Conservation (phyloP, 2,113 vertebrate genomes). For the Crotophaga sulcirostris region DNA sequence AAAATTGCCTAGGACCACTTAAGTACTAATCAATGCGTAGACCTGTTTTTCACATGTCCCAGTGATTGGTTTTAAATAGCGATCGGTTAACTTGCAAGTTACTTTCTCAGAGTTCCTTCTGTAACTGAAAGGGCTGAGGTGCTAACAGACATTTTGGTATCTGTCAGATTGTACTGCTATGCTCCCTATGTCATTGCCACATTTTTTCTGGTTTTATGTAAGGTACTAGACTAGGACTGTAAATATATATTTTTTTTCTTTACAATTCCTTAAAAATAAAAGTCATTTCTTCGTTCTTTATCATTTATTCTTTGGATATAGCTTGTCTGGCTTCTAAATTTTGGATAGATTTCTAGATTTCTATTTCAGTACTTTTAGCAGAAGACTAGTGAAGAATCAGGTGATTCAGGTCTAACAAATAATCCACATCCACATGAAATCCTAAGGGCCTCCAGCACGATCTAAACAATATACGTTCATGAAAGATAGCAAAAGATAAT, state of each 20-base stretch:
- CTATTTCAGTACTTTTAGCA: not conserved
- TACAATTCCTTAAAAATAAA: not conserved
- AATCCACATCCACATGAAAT: not conserved
- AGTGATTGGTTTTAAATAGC: not conserved
- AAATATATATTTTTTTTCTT: not conserved
- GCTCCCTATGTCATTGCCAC: not conserved
- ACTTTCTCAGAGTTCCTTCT: not conserved
- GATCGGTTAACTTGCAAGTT: not conserved
- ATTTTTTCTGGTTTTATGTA: not conserved
- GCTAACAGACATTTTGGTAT: not conserved
- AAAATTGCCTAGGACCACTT: not conserved
- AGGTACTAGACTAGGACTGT: not conserved
- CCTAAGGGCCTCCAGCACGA: not conserved
- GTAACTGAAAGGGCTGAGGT: not conserved
- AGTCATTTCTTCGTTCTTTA: not conserved
- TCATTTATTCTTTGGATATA: not conserved
- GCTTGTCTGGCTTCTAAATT: not conserved
- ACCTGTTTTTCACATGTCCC: not conserved
- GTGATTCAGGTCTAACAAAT: not conserved
- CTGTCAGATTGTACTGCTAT: not conserved
- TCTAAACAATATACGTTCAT: not conserved
- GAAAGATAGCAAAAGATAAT: not conserved
- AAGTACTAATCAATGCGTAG: not conserved
- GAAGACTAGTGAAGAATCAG: not conserved
- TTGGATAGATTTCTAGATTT: not conserved